These are phyloP conservation scores for Leptopterna dolabrata DNA, from an alignment of 2,888 invertebrate genomes.

Conservation along the genomic window DNA sequence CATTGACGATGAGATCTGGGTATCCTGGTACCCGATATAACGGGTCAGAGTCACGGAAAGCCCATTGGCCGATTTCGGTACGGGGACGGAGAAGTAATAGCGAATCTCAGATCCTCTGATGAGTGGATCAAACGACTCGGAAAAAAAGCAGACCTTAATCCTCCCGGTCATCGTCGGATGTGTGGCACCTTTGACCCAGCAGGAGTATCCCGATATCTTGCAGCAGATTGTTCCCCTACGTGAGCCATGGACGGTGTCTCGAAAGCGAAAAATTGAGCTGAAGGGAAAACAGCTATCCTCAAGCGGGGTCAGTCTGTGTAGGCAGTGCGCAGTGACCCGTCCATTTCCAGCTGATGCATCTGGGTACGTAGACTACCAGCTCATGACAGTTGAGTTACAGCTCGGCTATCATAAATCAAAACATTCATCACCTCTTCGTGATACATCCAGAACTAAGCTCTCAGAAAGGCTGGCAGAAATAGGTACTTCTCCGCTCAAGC, in stretches of 20 bases:
- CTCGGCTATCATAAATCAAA: no score
- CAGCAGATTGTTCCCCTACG: not conserved
- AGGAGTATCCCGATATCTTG: conserved; percentile 3
- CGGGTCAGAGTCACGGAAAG: not conserved
- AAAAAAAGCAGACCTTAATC: not conserved
- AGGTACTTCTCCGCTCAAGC: no score
- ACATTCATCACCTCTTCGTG: no score
- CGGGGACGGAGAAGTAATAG: not conserved
- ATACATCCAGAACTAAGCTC: no score
- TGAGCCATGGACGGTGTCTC: not conserved
- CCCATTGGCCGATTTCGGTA: not conserved
- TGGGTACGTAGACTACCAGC: not conserved
- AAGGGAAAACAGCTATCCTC: not conserved
- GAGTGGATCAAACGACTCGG: not conserved
- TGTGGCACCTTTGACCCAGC: conserved; percentile 21
- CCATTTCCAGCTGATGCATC: not conserved
- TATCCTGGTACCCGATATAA: not conserved
- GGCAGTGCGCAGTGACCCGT: not conserved
- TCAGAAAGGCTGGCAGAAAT: no score
- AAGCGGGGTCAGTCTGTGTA: not conserved
- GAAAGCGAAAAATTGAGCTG: not conserved
- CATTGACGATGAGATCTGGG: not conserved
- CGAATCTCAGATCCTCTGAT: not conserved
- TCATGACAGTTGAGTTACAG: not conserved
- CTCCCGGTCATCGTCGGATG: conserved; percentile 19